A percentile compares a stretch with the other conserved stretches of the same genome.
Evolutionary conservation across 2,113 vertebrate genomes (phyloP).

Genomic region (Regulus satrapa): DNA sequence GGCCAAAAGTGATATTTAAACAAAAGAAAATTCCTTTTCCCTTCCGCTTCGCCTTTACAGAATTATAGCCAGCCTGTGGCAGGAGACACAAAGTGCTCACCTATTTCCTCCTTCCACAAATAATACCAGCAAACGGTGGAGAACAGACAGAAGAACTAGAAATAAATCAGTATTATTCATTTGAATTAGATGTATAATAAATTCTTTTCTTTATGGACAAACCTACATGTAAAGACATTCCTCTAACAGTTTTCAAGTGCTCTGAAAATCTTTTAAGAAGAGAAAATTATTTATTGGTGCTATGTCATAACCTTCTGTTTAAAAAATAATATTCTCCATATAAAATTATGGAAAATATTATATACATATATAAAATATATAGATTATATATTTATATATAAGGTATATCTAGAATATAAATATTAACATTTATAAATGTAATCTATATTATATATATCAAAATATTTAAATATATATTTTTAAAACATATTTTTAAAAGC

Average conservation of each 20-base stretch:
- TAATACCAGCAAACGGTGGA: background rate
- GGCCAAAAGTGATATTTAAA: background rate
- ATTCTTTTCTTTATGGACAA: background rate
- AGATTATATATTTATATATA: too few species aligned
- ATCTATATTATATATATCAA: too few species aligned
- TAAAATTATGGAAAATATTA: background rate
- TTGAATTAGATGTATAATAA: background rate
- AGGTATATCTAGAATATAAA: too few species aligned
- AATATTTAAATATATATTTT: too few species aligned
- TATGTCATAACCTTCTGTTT: background rate
- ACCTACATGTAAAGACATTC: background rate
- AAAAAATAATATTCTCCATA: background rate
- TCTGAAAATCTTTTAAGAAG: background rate
- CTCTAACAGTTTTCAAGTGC: background rate
- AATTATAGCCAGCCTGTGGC: background rate
- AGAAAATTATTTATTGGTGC: background rate
- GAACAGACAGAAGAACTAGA: background rate
- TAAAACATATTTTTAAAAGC: background rate
- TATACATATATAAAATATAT: too few species aligned
- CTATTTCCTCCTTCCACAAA: background rate
- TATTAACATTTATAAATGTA: too few species aligned
- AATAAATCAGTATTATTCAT: background rate
- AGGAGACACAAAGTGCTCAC: background rate
- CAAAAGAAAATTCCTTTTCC: background rate
- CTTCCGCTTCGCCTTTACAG: background rate